phyloP scores from a whole-genome alignment of 92 coral and sea anemone species.

The Porites divaricata region DNA sequence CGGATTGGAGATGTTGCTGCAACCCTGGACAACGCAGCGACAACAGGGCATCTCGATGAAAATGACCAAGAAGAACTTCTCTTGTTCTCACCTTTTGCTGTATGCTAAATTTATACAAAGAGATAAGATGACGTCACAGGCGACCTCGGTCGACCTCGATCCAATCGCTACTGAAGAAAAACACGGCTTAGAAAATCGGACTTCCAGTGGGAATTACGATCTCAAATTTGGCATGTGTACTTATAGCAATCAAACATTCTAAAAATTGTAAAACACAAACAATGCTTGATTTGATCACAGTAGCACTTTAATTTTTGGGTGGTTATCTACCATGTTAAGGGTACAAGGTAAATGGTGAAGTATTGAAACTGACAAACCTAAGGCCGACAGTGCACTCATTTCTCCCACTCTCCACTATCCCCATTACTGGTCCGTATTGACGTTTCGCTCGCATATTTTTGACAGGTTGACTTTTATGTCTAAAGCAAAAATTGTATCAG shows the following conservation, averaged over 20 bases:
- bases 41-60: neutral
- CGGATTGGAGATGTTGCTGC: neutral
- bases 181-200: neutral
- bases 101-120: too few relatives aligned
- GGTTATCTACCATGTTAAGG: too few relatives aligned
- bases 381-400: too few relatives aligned
- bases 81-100: neutral
- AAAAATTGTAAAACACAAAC: neutral
- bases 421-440: too few relatives aligned
- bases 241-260: neutral
- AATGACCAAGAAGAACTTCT: neutral
- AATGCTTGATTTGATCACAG: constrained; percentile 9
- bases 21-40: neutral
- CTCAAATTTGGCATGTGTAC: neutral
- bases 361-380: too few relatives aligned
- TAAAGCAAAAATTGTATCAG: too few relatives aligned
- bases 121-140: too few relatives aligned
- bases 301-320: constrained; percentile 16
- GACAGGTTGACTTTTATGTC: too few relatives aligned
- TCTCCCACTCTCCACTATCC: too few relatives aligned
- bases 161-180: neutral
- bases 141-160: neutral
- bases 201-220: neutral
- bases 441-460: too few relatives aligned
- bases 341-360: too few relatives aligned